phyloP scores from a whole-genome alignment of 2,888 invertebrate species.

The Venustoraphidia nigricollis region DNA sequence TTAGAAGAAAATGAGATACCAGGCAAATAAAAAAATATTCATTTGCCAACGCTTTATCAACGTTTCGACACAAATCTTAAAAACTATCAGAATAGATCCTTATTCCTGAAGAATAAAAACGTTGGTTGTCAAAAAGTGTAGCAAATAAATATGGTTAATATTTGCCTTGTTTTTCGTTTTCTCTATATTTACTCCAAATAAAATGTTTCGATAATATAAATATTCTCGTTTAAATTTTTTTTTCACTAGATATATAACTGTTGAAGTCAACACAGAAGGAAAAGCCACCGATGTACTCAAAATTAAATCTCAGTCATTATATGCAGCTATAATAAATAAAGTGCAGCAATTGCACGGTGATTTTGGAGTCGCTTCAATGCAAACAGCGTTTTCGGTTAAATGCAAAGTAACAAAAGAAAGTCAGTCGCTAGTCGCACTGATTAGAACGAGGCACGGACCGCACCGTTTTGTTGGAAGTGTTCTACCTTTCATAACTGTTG shows the following conservation, averaged over 20 bases:
- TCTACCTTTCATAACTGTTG: conserved; percentile 50
- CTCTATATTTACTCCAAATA: conserved; percentile 1
- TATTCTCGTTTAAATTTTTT: background rate
- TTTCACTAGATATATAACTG: conserved; percentile 46
- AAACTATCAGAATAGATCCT: too few relatives aligned
- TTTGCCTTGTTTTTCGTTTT: conserved; percentile 10
- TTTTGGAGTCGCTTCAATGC: conserved; percentile 55
- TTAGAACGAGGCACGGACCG: conserved; percentile 58
- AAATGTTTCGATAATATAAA: too few relatives aligned
- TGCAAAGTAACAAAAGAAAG: conserved; percentile 38
- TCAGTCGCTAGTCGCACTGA: conserved; percentile 55
- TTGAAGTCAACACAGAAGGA: conserved; percentile 40
- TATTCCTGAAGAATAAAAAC: too few relatives aligned
- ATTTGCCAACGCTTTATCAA: background rate
- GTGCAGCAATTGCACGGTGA: conserved; percentile 60
- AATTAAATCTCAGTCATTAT: conserved; percentile 30
- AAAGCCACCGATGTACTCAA: conserved; percentile 26
- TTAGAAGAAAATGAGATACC: background rate
- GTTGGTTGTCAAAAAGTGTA: too few relatives aligned
- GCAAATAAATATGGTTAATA: background rate
- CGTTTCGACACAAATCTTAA: background rate
- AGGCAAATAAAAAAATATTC: conserved; percentile 1
- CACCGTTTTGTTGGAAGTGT: conserved; percentile 53
- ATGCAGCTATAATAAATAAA: conserved; percentile 39
- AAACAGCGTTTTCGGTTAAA: conserved; percentile 56